Evolutionary conservation across 2,797 vertebrate genomes (phyloP).

Genomic region (Anomalospiza imberbis): DNA sequence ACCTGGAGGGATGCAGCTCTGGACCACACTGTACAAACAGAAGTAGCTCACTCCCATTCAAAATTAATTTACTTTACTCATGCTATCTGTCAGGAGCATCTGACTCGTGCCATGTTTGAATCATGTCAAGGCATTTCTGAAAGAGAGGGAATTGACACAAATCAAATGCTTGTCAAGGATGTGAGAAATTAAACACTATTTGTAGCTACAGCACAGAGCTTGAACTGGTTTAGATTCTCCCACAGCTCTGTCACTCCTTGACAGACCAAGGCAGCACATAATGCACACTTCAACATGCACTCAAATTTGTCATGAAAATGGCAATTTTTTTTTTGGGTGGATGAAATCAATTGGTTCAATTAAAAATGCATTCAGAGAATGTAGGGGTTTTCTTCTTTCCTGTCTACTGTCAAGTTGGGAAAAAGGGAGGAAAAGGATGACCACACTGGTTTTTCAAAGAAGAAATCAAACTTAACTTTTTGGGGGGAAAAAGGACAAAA

Average conservation of each 20-base stretch:
- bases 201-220: neutral
- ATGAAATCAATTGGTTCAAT: neutral
- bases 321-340: too few species aligned
- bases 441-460: neutral
- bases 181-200: neutral
- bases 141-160: neutral
- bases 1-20: neutral
- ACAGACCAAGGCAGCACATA: neutral
- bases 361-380: neutral
- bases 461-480: neutral
- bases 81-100: neutral
- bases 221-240: neutral
- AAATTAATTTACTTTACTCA: neutral
- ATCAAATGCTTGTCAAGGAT: neutral
- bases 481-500: accelerated
- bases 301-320: neutral
- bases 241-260: neutral
- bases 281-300: neutral
- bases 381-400: neutral
- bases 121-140: neutral
- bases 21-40: neutral
- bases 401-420: neutral
- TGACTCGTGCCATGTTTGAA: neutral
- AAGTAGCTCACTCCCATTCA: neutral
- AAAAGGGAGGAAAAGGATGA: neutral